Base-by-base conservation (phyloP, 1,140 invertebrate genomes). In the Caenorhabditis inopinata region DNA sequence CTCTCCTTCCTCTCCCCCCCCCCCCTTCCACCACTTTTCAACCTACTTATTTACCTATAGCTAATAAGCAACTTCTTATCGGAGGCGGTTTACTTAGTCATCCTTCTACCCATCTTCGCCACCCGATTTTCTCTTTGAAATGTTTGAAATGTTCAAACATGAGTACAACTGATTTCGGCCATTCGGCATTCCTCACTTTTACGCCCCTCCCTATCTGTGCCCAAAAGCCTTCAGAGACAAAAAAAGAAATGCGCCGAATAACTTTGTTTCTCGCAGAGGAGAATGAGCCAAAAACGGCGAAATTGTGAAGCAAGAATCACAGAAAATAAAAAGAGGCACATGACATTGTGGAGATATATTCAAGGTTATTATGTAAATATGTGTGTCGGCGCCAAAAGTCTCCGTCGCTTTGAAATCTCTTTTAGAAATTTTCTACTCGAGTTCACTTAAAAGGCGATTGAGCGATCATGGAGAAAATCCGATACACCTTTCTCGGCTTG, bases 51-150 rank as follows among this genome's bases (percentile, higher is more conserved):
- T 62, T 62, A 62, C 53, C 53, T 62, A 29, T 62, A 62, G 53
- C 53, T 62, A 62, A 62, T 62, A 62, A 62, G 53, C 53, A 62
- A 62, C 53, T 62, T 62, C 53, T 62, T 62, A 62, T 62, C 29
- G 53, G 53, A 62, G 53, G 53, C 53, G 53, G 53, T 62, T 62
- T 62, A 62, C 53, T 62, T 32, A 62, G 27, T 62, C 53, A 32
- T 62, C 49, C 23, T 14, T 25, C 6, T 23, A 7, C 53, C 29
- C 23, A 25, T 62, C 53, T 14, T 53, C 27, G 7, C 49, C 27
- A 21, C 49, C 38, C 38, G 38, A 42, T 62, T 16, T 62, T 35
- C 14, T 32, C 27, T 62, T 62, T 62, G 27, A 62, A 62, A 32
- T 32, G 27, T 32, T 62, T 62, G 53, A 62, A 62, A 62, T 62